These are phyloP conservation scores for Coelinius sp. DNA, from an alignment of 2,888 invertebrate species.

Conservation along the genomic window DNA sequence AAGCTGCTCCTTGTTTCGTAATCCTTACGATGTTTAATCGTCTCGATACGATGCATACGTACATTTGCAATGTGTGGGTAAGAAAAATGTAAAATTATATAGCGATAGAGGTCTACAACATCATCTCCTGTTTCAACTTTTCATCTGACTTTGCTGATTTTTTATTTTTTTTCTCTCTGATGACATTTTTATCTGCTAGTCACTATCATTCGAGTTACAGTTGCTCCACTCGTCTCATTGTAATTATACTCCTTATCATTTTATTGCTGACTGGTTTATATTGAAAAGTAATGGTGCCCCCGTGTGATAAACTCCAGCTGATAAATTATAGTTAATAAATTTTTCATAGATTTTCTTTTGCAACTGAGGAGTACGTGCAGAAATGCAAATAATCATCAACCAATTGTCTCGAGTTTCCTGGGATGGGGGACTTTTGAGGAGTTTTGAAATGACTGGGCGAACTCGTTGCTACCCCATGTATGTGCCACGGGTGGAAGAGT, in stretches of 20 bases:
- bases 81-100: not conserved
- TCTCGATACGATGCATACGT: slow-evolving; percentile 6
- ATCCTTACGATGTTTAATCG: not conserved
- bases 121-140: not conserved
- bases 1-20: not conserved
- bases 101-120: not conserved
- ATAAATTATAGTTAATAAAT: not conserved
- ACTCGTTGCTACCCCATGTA: slow-evolving; percentile 26
- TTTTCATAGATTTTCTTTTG: not conserved
- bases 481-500: slow-evolving; percentile 29
- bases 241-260: not conserved
- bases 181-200: too few species aligned
- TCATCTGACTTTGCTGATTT: not conserved
- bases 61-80: not conserved
- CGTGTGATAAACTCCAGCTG: slow-evolving; percentile 6
- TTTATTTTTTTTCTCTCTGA: too few species aligned
- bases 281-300: not conserved
- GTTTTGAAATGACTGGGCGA: not conserved
- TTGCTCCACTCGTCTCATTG: not conserved
- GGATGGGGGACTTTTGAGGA: not conserved
- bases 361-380: too few species aligned
- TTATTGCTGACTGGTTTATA: not conserved
- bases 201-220: not conserved
- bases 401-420: not conserved
- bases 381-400: too few species aligned